Evolutionary conservation across 2,113 vertebrate genomes (phyloP).

Genomic region (Sinocyclocheilus grahami): DNA sequence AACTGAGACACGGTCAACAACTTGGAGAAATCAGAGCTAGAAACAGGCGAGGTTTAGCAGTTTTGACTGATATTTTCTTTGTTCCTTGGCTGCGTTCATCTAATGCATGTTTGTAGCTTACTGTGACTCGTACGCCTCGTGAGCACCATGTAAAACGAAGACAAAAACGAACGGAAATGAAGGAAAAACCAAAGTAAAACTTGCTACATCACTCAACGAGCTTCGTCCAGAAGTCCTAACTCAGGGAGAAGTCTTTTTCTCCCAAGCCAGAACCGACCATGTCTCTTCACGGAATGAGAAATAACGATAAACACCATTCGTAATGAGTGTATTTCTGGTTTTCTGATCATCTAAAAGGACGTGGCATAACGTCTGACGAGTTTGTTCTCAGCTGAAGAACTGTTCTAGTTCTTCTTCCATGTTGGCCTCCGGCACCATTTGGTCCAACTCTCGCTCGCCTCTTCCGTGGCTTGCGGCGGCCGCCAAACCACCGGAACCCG

Average conservation of each 20-base stretch:
- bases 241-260: background rate
- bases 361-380: constrained; percentile 63
- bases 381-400: constrained; percentile 93
- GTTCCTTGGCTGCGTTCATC: constrained; percentile 78
- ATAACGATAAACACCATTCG: constrained; percentile 71
- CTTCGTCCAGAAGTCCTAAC: constrained; percentile 48
- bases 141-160: constrained; percentile 72
- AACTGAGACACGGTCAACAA: too few species aligned
- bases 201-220: constrained; percentile 57
- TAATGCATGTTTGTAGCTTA: constrained; percentile 78
- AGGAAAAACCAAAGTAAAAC: constrained; percentile 51
- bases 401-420: constrained; percentile 98
- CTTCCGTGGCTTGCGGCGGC: constrained; percentile 80
- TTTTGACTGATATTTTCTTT: constrained; percentile 65
- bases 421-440: constrained; percentile 96
- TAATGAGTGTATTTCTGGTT: constrained; percentile 71
- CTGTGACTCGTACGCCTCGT: constrained; percentile 68
- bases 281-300: constrained; percentile 75
- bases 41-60: constrained; percentile 50
- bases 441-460: constrained; percentile 87
- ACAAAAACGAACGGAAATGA: constrained; percentile 18
- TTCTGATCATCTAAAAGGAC: constrained; percentile 68
- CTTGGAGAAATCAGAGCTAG: constrained; percentile 59
- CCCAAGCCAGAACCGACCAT: constrained; percentile 41
- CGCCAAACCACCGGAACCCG: constrained; percentile 83